Evolutionary conservation across 2,888 invertebrate genomes (phyloP), one percentile per base, ranked within the genome.

Genomic region (Hyposoter didymator): DNA sequence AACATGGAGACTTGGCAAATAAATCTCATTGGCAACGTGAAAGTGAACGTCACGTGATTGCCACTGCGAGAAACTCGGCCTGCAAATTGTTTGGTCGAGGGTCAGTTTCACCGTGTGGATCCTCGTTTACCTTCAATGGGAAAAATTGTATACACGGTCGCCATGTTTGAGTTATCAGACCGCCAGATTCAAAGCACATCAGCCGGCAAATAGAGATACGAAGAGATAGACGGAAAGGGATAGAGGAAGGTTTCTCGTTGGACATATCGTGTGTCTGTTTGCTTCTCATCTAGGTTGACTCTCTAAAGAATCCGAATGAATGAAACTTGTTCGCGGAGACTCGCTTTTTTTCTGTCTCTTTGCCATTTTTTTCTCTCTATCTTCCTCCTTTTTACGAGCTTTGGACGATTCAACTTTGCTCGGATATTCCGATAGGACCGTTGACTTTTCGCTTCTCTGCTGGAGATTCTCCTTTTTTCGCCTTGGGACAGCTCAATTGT

Each of bases 161-260:
- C 59, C 52, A 75, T 67, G 85, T 73, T 59, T 28, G 59, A 59
- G 59, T 59, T 59, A 91, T 91, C 91, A 91, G 86, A 87, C 88
- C 87, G 89, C 86, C 90, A 93, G 93, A 93, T 93, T 93, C 93
- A 93, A 93, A 93, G 93, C 91, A 59, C 81, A 91, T 86, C 76
- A 75, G 52, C 35, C 17, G 87, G 91, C 91, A 93, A 93, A 93
- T 93, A 92, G 91, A 92, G 92, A 92, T 93, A 92, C 87, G 90
- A 88, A 86, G 22, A 64, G 45, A 75, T 47, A 45, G 43, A 69
- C 1, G 6, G 28, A 59, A 22, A 28, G 28, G 28, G 59, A 28
- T 22, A 12, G 59, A 28, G 28, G 59, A 14, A 59, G 0, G 17
- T 28, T 59, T 59, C 59, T 14, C 66, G 66, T 10, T 43, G 64